Base-by-base conservation (phyloP, 2,888 invertebrate genomes). In the Brachyptera risi region DNA sequence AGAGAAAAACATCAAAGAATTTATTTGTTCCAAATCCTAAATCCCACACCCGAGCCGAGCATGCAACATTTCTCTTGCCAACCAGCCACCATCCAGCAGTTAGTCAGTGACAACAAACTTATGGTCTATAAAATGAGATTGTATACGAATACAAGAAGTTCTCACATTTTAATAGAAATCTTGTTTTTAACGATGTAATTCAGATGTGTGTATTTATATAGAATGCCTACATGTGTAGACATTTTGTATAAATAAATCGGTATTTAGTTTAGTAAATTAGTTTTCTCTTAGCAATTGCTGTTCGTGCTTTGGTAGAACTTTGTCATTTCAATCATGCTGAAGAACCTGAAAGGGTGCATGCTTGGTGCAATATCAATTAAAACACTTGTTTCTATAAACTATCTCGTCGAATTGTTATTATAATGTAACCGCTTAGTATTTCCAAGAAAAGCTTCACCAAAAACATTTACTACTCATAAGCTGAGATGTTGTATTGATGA, bases 121-220 rank as follows among this genome's bases (percentile, higher is more conserved):
- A 54, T 54, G 54, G 37, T 37, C 54, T 54, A 54, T 54, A 54
- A 54, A 54, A 54, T 54, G 13, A 37, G 38, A 54, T 54, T 54
- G 54, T 54, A 54, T 54, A 54, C 23, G 54, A 35, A 54, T 21
- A 44, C 44, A 44, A 44, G 44, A 44, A 44, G 3, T 44, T 44
- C 44, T 54, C 54, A 54, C 54, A 54, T 35, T 54, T 54, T 54
- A 54, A 37, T 35, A 54, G 54, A 54, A 37, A 54, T 54, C 54
- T 54, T 21, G 35, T 37, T 47, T 54, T 54, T 54, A 54, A 54
- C 54, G 54, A 54, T 54, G 54, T 51, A 40, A 40, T 40, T n/a
- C 40, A 5, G 40, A 27, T 51, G 54, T 17, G 35, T 54, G 54
- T 54, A 54, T 54, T 54, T 54, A 54, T 15, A 54, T 54, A 35